phyloP scores from a whole-genome alignment of 2,888 invertebrate genomes.

The Deilephila elpenor region DNA sequence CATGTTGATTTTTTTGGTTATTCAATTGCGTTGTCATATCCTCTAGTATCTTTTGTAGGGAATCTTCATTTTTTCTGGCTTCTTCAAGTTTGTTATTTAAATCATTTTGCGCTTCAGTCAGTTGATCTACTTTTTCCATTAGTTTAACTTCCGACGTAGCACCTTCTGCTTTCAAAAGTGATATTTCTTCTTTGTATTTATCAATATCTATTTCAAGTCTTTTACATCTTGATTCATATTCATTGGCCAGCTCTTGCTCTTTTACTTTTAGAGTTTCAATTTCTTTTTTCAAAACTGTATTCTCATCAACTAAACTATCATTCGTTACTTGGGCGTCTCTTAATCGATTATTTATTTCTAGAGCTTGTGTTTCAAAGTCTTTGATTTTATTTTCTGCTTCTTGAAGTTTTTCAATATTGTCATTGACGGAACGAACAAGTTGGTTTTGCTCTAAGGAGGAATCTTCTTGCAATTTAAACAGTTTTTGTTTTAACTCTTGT shows the following conservation, averaged over 20 bases:
- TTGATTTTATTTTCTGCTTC: constrained; percentile 67
- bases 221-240: constrained; percentile 68
- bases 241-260: constrained; percentile 68
- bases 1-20: constrained; percentile 69
- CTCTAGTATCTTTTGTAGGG: constrained; percentile 75
- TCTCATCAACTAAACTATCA: constrained; percentile 74
- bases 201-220: constrained; percentile 76
- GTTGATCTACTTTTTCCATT: constrained; percentile 79
- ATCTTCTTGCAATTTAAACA: constrained; percentile 76
- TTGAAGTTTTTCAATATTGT: constrained; percentile 68
- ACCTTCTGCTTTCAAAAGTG: constrained; percentile 73
- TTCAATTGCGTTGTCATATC: constrained; percentile 77
- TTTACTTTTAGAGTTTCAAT: constrained; percentile 69
- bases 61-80: constrained; percentile 79
- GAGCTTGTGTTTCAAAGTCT: constrained; percentile 61
- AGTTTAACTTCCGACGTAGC: constrained; percentile 76
- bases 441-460: constrained; percentile 70
- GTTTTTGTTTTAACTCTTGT: constrained; percentile 78
- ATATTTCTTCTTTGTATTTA: constrained; percentile 76
- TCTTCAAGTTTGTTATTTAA: constrained; percentile 78
- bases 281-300: constrained; percentile 72
- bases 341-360: constrained; percentile 60
- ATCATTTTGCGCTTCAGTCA: constrained; percentile 79
- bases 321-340: constrained; percentile 64
- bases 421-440: constrained; percentile 66